Conservation (phyloP, 2,113 vertebrate species). For the Callipepla squamata region DNA sequence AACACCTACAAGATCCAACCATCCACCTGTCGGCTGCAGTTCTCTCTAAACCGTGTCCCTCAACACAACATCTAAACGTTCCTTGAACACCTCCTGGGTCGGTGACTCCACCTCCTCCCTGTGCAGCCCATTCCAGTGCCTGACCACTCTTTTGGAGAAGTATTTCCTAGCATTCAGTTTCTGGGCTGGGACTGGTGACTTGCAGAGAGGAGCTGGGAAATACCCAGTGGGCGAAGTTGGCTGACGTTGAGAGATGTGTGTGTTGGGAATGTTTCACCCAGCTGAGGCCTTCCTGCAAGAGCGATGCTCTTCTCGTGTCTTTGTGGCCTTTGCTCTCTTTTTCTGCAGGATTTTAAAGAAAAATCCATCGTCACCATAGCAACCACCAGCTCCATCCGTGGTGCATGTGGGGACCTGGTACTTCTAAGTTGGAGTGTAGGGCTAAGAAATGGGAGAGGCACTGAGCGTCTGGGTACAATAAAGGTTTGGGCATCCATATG, state of each 20-base stretch:
- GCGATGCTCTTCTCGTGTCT: not conserved
- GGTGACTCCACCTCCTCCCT: too few species aligned
- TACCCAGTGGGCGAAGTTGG: not conserved
- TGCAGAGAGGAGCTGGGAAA: not conserved
- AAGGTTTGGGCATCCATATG: not conserved
- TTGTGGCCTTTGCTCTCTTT: not conserved
- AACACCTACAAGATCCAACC: too few species aligned
- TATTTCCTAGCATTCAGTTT: too few species aligned
- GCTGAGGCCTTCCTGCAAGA: not conserved
- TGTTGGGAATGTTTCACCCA: not conserved
- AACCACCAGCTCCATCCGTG: slow-evolving; percentile 14
- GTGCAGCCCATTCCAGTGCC: too few species aligned
- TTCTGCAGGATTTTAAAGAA: slow-evolving; percentile 42
- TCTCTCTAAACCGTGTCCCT: too few species aligned
- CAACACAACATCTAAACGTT: too few species aligned
- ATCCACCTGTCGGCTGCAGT: too few species aligned
- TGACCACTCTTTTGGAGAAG: too few species aligned
- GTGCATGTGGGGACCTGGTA: rapidly evolving
- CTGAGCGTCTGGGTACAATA: rapidly evolving
- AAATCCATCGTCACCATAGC: slow-evolving; percentile 62
- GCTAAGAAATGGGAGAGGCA: not conserved
- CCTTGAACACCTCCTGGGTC: too few species aligned
- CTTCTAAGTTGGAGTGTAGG: not conserved
- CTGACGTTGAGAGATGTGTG: not conserved
- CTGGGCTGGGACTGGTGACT: too few species aligned